These are phyloP conservation scores for Nephrotoma appendiculata DNA, from an alignment of 2,888 invertebrate species.

Conservation along the genomic window DNA sequence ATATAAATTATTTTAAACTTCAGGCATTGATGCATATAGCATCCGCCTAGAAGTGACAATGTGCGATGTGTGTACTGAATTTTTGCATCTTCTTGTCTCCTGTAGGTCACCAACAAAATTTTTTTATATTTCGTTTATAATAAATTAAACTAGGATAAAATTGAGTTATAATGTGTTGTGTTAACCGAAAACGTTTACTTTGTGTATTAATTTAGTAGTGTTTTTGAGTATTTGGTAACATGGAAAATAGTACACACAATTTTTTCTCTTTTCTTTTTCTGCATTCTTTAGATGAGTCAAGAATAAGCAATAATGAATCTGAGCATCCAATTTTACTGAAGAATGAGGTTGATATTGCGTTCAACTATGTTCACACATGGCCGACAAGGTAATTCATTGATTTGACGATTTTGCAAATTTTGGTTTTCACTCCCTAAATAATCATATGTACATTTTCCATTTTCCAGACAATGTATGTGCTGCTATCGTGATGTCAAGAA, in stretches of 20 bases:
- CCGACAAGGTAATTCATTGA: slow-evolving; percentile 54
- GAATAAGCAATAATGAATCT: slow-evolving; percentile 60
- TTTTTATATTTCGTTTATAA: not conserved
- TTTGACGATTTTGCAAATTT: not conserved
- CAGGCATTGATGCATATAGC: slow-evolving; percentile 40
- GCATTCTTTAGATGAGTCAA: slow-evolving; percentile 55
- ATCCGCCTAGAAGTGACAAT: slow-evolving; percentile 38
- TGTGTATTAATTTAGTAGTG: not conserved
- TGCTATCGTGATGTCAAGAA: slow-evolving; percentile 86
- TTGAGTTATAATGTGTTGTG: not conserved
- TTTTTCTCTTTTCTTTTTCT: slow-evolving; percentile 7
- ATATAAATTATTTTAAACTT: slow-evolving; percentile 37
- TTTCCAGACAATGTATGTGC: slow-evolving; percentile 83
- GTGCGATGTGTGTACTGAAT: slow-evolving; percentile 93
- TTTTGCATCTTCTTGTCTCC: slow-evolving; percentile 77
- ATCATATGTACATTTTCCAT: slow-evolving; percentile 13
- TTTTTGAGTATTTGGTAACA: not conserved
- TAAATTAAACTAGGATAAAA: not conserved
- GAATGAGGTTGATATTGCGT: slow-evolving; percentile 68
- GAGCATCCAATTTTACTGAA: slow-evolving; percentile 60
- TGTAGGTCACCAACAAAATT: slow-evolving; percentile 41
- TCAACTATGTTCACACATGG: slow-evolving; percentile 79
- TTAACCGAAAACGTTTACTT: not conserved
- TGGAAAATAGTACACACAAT: not conserved
- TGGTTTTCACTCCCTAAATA: not conserved